These are phyloP conservation scores for Cenopis cana DNA, from an alignment of 2,888 invertebrate genomes.

Conservation along the genomic window DNA sequence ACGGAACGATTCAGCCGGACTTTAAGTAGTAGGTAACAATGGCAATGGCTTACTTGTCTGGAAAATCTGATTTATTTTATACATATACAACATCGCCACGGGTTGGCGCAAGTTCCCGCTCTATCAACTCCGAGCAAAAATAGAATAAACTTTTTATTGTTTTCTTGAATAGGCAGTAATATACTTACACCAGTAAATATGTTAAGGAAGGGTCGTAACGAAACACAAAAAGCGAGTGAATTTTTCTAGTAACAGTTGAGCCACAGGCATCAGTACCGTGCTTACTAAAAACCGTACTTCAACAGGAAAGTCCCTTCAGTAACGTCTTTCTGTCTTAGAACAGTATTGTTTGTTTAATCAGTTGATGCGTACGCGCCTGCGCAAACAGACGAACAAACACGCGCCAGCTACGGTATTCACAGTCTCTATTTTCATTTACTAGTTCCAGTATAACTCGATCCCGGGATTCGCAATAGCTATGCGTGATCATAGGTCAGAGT, in stretches of 20 bases:
- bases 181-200: background rate
- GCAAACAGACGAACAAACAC: constrained; percentile 46
- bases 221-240: background rate
- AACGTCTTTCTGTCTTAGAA: constrained; percentile 8
- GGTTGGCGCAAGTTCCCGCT: background rate
- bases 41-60: background rate
- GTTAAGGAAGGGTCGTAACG: background rate
- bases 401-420: constrained; percentile 18
- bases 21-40: no score
- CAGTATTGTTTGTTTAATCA: constrained; percentile 50
- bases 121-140: background rate
- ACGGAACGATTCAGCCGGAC: no score
- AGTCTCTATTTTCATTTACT: background rate
- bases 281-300: background rate
- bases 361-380: constrained; percentile 51
- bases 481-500: background rate
- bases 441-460: background rate
- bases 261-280: background rate
- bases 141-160: background rate
- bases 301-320: background rate
- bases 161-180: no score
- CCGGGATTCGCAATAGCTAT: background rate
- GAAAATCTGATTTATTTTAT: no score
- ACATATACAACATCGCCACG: background rate
- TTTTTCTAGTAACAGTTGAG: constrained; percentile 4